Evolutionary conservation across 2,888 invertebrate genomes (phyloP).

Genomic region (Harmothoe impar): DNA sequence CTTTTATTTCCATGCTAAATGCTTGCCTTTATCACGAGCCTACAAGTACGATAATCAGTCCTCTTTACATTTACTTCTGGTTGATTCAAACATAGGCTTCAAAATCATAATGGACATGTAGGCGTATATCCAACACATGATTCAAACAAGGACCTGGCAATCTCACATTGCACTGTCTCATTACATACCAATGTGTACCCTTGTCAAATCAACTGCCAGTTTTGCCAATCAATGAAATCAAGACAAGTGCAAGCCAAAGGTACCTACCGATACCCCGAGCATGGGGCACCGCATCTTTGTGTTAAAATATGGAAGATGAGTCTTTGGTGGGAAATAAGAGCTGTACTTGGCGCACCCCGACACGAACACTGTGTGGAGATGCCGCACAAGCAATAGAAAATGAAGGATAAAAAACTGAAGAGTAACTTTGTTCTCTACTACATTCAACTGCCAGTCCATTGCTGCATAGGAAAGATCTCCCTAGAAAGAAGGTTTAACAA

Average conservation of each 20-base stretch:
- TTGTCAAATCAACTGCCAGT: constrained; percentile 49
- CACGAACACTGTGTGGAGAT: background rate
- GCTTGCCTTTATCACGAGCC: constrained; percentile 63
- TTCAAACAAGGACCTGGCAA: constrained; percentile 46
- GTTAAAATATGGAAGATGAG: constrained; percentile 39
- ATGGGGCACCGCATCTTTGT: constrained; percentile 13
- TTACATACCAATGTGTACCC: constrained; percentile 43
- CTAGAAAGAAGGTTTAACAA: constrained; percentile 62
- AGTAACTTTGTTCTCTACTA: constrained; percentile 50
- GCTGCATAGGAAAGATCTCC: constrained; percentile 63
- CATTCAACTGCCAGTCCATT: constrained; percentile 55
- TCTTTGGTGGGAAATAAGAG: constrained; percentile 53
- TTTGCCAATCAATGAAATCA: constrained; percentile 47
- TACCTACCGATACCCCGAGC: constrained; percentile 19
- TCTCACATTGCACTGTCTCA: constrained; percentile 33
- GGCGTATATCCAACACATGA: constrained; percentile 54
- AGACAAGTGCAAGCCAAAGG: constrained; percentile 55
- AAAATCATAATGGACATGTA: constrained; percentile 57
- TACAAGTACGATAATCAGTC: constrained; percentile 60
- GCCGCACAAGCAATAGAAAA: constrained; percentile 25
- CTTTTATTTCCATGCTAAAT: constrained; percentile 63
- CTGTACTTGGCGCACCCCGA: constrained; percentile 26
- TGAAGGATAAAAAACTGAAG: background rate
- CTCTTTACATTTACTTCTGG: constrained; percentile 51
- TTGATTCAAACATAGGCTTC: constrained; percentile 54